Percentiles rank a stretch among this genome's conserved stretches.
Conservation (phyloP, 2,888 invertebrate genomes). For the Odiellus spinosus region DNA sequence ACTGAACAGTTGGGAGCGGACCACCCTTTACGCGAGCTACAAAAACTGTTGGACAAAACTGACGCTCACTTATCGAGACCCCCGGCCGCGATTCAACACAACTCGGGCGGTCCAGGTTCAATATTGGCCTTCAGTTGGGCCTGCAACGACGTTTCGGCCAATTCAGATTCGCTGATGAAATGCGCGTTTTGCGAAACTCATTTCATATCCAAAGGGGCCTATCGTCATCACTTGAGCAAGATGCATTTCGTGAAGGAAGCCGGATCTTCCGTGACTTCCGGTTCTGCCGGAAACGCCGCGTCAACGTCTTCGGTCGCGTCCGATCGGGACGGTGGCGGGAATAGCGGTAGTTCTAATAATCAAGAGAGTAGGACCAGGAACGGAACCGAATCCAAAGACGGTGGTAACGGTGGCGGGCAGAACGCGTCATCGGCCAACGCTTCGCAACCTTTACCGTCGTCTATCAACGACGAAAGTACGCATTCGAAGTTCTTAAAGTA, state of each 20-base stretch:
- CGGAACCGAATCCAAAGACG: background rate
- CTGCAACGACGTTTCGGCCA: conserved; percentile 64
- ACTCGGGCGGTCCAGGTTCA: conserved; percentile 42
- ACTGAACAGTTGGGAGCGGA: conserved; percentile 27
- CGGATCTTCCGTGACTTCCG: conserved; percentile 22
- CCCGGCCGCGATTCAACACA: conserved; percentile 11
- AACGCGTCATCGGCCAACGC: background rate
- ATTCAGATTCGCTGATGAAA: conserved; percentile 61
- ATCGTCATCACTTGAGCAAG: conserved; percentile 86
- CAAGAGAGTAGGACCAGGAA: background rate
- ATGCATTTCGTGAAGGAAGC: conserved; percentile 90
- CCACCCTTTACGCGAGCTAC: conserved; percentile 83
- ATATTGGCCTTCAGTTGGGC: conserved; percentile 87
- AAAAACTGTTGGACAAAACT: conserved; percentile 89
- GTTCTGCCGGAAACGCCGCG: conserved; percentile 16
- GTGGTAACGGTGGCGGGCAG: background rate
- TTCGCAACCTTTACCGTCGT: conserved; percentile 9
- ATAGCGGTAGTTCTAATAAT: conserved; percentile 36
- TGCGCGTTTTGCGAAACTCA: conserved; percentile 90
- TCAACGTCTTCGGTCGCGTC: conserved; percentile 33
- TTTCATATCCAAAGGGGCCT: conserved; percentile 90
- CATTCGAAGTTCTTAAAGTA: conserved; percentile 97
- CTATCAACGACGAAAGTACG: conserved; percentile 64
- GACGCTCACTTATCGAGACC: conserved; percentile 39
- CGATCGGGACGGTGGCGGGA: conserved; percentile 36